These are phyloP conservation scores for Galbula dea DNA, from an alignment of 2,113 vertebrate species.

Conservation along the genomic window DNA sequence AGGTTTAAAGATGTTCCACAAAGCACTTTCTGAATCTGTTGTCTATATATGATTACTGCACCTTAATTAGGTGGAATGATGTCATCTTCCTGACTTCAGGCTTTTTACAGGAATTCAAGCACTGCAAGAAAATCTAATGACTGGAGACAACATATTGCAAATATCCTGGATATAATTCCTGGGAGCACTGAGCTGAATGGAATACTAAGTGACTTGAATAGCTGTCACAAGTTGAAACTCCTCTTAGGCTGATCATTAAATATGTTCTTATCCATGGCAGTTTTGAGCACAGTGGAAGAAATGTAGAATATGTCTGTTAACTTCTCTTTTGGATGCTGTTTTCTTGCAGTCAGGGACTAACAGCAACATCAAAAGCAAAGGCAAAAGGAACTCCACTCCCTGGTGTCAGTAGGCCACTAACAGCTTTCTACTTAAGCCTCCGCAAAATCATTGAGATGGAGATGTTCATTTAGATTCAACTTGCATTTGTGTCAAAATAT, in stretches of 20 bases:
- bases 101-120: background rate
- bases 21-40: background rate
- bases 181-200: background rate
- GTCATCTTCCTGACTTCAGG: background rate
- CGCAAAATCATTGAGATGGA: background rate
- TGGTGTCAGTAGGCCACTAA: background rate
- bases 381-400: background rate
- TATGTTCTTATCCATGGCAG: background rate
- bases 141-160: background rate
- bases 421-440: background rate
- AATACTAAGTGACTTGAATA: background rate
- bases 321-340: background rate
- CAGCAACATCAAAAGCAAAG: background rate
- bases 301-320: background rate
- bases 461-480: background rate
- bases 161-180: background rate
- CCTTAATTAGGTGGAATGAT: background rate
- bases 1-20: background rate
- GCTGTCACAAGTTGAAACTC: background rate
- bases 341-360: background rate
- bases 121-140: background rate
- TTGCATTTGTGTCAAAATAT: conserved; percentile 31
- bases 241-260: background rate
- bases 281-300: conserved; percentile 24
- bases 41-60: background rate